Evolutionary conservation across 1,140 invertebrate species (phyloP), one percentile per base, ranked within the genome.

Genomic region (Heliconius hermathena): DNA sequence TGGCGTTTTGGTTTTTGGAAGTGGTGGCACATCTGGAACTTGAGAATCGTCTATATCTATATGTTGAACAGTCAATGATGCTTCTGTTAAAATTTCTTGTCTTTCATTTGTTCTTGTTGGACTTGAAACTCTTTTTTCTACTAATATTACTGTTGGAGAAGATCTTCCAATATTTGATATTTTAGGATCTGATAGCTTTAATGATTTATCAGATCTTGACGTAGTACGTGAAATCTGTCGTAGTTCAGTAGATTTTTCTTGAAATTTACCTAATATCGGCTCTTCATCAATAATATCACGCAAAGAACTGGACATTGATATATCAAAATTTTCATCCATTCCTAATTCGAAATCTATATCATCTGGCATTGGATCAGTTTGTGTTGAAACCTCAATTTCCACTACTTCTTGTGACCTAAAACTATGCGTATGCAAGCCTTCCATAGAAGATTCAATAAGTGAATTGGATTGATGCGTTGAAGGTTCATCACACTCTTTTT

Each of bases 301-400:
- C 72, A 94, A 81, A 1, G 92, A 94, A 82, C 92, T 94, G 41
- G 92, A 92, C 88, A 93, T 90, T 46, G 92, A 94, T 77, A 93
- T 78, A 78, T 93, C 89, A 71, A 95, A 82, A 84, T 94, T 91
- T 74, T 96, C 95, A 78, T 95, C 95, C 72, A 95, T 93, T 79
- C 95, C 94, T 57, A 96, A 91, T 84, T 96, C 97, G 85, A 97
- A 97, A 36, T 97, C 95, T 79, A 97, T 95, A 85, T 97, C 97
- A 87, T 97, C 97, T 1, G 97, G 97, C 29, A 98, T 85, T 1
- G 97, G 97, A 91, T 98, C 97, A 1, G 97, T 98, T 92, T 98
- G 97, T 0, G 97, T 97, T 1, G 97, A 97, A 3, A 97, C 96
- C 83, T 97, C 97, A 29, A 96, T 96, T 92, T 98, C 96, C 66